These are phyloP conservation scores for Tholera decimalis DNA, from an alignment of 2,888 invertebrate species.

Conservation along the genomic window DNA sequence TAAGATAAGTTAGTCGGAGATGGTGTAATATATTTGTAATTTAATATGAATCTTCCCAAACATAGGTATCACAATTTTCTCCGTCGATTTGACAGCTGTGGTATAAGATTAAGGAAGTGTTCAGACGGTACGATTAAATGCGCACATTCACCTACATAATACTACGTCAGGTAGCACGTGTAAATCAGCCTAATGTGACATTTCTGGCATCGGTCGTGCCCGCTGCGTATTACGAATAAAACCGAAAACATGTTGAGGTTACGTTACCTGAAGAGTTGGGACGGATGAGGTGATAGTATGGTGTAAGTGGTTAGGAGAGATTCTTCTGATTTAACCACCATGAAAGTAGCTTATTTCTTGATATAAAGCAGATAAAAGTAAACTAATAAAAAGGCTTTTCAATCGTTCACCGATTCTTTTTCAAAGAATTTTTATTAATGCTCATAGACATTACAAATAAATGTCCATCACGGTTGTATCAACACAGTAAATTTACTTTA, in stretches of 20 bases:
- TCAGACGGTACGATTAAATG: slow-evolving; percentile 65
- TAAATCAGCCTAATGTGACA: slow-evolving; percentile 89
- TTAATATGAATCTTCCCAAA: background rate
- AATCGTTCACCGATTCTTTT: background rate
- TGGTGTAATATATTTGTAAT: background rate
- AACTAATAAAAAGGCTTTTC: background rate
- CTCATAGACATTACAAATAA: no score
- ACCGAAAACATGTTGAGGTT: slow-evolving; percentile 55
- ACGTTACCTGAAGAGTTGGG: slow-evolving; percentile 32
- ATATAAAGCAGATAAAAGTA: background rate
- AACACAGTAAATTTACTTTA: background rate
- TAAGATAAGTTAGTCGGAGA: background rate
- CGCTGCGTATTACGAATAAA: slow-evolving; percentile 72
- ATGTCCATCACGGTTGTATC: no score
- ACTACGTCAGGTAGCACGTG: slow-evolving; percentile 82
- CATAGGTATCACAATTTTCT: slow-evolving; percentile 3
- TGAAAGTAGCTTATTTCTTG: no score
- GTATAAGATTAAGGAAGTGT: slow-evolving; percentile 56
- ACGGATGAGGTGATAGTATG: background rate
- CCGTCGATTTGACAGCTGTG: slow-evolving; percentile 45
- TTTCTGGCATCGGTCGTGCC: slow-evolving; percentile 79
- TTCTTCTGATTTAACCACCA: background rate
- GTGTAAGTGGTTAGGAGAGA: background rate
- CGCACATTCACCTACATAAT: slow-evolving; percentile 65
- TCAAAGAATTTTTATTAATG: background rate